These are phyloP conservation scores for Chionoecetes opilio DNA, from an alignment of 1,140 invertebrate genomes.

Conservation along the genomic window DNA sequence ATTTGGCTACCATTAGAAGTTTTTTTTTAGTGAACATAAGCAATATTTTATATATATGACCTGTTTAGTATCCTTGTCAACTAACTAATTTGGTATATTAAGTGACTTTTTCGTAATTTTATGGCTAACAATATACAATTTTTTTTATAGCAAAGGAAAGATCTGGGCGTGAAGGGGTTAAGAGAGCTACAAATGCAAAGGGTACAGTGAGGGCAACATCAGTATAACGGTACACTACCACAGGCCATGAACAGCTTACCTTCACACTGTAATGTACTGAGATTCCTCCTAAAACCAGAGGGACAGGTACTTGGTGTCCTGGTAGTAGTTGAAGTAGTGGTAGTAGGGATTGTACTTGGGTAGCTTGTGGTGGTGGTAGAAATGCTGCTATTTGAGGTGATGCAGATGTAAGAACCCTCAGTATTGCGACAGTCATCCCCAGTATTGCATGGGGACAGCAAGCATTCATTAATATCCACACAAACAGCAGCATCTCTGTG, in stretches of 20 bases:
- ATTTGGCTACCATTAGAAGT: too few relatives aligned
- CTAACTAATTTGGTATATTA: too few relatives aligned
- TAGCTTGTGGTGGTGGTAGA: constrained; percentile 20
- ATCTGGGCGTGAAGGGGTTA: too few relatives aligned
- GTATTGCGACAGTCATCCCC: constrained; percentile 50
- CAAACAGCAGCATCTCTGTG: constrained; percentile 68
- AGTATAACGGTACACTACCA: too few relatives aligned
- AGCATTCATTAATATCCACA: constrained; percentile 80
- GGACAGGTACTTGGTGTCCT: constrained; percentile 76
- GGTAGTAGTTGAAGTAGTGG: constrained; percentile 49
- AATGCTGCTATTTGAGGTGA: neutral
- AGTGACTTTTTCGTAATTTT: too few relatives aligned
- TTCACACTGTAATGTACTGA: constrained; percentile 81
- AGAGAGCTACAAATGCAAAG: too few relatives aligned
- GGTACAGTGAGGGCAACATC: too few relatives aligned
- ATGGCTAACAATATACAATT: too few relatives aligned
- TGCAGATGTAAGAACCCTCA: constrained; percentile 72
- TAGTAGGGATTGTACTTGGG: constrained; percentile 49
- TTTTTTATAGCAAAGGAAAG: too few relatives aligned
- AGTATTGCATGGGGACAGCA: constrained; percentile 36
- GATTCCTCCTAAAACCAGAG: constrained; percentile 82
- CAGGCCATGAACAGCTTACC: constrained; percentile 78
- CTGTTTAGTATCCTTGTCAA: too few relatives aligned
- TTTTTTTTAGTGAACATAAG: too few relatives aligned
- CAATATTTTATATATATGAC: too few relatives aligned